A percentile compares a stretch with the other conserved stretches of the same genome.
Evolutionary conservation across 2,113 vertebrate genomes (phyloP).

Genomic region (Xyliphius kryptos): DNA sequence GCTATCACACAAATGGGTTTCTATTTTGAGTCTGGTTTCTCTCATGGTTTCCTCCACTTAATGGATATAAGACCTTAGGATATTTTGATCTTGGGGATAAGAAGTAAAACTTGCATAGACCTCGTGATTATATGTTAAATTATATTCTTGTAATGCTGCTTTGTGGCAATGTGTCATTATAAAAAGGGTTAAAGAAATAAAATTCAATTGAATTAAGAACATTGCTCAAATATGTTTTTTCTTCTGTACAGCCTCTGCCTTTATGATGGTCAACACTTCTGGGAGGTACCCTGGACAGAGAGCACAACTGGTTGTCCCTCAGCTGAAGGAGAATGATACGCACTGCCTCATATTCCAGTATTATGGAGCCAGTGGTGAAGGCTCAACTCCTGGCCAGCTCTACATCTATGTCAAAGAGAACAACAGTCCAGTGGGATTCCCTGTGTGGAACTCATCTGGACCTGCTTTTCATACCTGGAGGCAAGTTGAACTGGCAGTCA

Average conservation of each 20-base stretch:
- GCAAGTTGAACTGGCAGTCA: conserved; percentile 86
- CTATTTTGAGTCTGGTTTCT: too few species aligned
- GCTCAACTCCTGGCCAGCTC: conserved; percentile 69
- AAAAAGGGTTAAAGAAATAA: too few species aligned
- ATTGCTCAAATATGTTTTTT: background rate
- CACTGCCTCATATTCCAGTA: conserved; percentile 91
- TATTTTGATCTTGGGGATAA: too few species aligned
- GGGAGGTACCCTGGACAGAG: conserved; percentile 72
- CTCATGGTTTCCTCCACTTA: too few species aligned
- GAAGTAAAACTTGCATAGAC: too few species aligned
- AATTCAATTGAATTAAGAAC: too few species aligned
- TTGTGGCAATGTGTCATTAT: too few species aligned
- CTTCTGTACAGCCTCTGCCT: conserved; percentile 68
- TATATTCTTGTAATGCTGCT: too few species aligned
- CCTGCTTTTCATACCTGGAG: conserved; percentile 75
- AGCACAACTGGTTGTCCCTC: conserved; percentile 79
- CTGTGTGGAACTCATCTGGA: conserved; percentile 82
- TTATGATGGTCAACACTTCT: conserved; percentile 86
- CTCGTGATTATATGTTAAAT: too few species aligned
- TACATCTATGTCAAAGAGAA: conserved; percentile 89
- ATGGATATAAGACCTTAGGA: too few species aligned
- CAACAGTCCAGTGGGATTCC: conserved; percentile 76
- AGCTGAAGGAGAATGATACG: conserved; percentile 91
- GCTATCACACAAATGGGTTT: too few species aligned
- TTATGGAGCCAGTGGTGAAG: conserved; percentile 78